phyloP scores from a whole-genome alignment of 1,140 invertebrate species.

The Platyura marginata region DNA sequence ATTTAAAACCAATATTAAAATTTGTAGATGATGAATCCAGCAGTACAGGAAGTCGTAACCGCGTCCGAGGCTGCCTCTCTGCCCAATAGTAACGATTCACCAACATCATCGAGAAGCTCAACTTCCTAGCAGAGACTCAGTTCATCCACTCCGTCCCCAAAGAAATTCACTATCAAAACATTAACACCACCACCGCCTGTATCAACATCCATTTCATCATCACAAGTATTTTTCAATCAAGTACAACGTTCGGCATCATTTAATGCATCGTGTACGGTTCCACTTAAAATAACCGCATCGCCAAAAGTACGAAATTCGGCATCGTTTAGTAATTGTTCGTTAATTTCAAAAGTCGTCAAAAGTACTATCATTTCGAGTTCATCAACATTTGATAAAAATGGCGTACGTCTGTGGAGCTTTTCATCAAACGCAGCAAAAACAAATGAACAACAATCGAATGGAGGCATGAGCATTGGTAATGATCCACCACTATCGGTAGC shows the following conservation, averaged over 20 bases:
- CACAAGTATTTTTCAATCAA: no score
- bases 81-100: background rate
- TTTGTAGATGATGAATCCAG: constrained; percentile 1
- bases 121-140: background rate
- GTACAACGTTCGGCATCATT: background rate
- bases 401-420: background rate
- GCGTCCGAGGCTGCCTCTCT: background rate
- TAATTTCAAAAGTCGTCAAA: background rate
- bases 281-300: background rate
- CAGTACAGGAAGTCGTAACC: background rate
- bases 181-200: background rate
- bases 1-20: background rate
- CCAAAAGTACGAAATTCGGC: background rate
- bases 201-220: background rate
- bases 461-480: background rate
- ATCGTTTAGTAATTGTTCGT: background rate
- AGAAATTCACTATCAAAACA: background rate
- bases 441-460: background rate
- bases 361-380: background rate
- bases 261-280: background rate
- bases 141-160: background rate
- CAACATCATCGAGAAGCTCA: background rate
- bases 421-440: background rate
- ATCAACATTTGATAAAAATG: background rate
- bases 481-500: background rate